Percentiles rank a stretch among this genome's conserved stretches.
Conservation (phyloP, 2,113 vertebrate genomes). For the Cromileptes altivelis region DNA sequence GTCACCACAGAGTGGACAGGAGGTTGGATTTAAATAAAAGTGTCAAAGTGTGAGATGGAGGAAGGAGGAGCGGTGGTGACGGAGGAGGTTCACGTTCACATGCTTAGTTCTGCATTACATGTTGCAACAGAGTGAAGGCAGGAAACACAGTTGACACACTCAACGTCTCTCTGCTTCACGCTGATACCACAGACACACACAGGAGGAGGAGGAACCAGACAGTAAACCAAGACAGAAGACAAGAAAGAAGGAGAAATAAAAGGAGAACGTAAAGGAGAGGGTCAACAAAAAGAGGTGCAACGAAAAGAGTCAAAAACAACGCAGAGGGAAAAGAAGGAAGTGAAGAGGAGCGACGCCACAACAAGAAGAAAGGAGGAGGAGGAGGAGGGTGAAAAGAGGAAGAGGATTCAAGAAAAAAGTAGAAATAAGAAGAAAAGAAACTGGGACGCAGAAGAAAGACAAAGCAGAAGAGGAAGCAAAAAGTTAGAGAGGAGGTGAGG, state of each 20-base stretch:
- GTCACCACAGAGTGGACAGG: background rate
- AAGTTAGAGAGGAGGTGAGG: background rate
- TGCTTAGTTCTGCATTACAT: slow-evolving; percentile 35
- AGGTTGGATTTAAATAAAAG: background rate
- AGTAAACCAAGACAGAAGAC: background rate
- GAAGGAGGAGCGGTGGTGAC: background rate
- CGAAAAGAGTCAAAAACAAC: background rate
- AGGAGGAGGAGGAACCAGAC: background rate
- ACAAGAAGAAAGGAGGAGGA: background rate
- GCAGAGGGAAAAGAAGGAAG: background rate
- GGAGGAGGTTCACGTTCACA: slow-evolving; percentile 6
- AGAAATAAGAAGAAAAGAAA: too few species aligned
- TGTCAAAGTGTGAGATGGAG: background rate
- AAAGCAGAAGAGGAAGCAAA: slow-evolving; percentile 11
- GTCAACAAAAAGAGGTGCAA: too few species aligned
- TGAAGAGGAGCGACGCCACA: background rate
- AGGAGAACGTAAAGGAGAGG: background rate
- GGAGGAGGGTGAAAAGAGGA: background rate
- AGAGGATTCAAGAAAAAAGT: background rate
- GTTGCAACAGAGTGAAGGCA: slow-evolving; percentile 52
- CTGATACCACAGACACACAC: slow-evolving; percentile 43
- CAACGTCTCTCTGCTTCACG: slow-evolving; percentile 44
- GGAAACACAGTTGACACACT: slow-evolving; percentile 61
- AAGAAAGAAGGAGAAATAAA: background rate
- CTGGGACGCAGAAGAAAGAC: too few species aligned